Percentiles rank a stretch among this genome's conserved stretches.
phyloP scores from a whole-genome alignment of 1,140 invertebrate species.

The Myzus persicae region DNA sequence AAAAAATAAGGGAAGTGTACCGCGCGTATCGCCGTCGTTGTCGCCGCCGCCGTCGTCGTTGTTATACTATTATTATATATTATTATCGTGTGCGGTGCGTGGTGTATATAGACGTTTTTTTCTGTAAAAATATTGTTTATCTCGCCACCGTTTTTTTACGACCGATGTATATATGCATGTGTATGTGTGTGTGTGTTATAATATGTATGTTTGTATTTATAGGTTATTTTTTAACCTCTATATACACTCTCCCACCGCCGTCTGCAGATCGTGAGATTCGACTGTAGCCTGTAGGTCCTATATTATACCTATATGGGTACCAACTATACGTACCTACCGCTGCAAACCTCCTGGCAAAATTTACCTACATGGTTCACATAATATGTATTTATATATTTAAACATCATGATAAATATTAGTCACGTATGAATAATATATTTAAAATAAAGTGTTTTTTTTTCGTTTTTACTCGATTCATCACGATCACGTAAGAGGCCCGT shows the following conservation, averaged over 20 bases:
- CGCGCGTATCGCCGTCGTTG: neutral
- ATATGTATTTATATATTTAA: neutral
- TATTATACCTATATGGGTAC: neutral
- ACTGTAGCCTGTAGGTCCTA: neutral
- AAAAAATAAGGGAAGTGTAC: conserved; percentile 35
- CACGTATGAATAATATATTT: conserved; percentile 32
- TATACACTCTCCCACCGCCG: neutral
- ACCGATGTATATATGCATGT: neutral
- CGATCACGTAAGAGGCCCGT: neutral
- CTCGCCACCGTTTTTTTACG: neutral
- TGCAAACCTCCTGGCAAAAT: conserved; percentile 3
- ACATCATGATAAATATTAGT: conserved; percentile 31
- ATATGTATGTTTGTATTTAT: conserved; percentile 10
- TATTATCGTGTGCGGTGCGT: conserved; percentile 27
- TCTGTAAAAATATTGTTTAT: conserved; percentile 21
- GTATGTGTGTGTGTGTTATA: too few relatives aligned
- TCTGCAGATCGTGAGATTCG: neutral
- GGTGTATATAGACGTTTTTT: neutral
- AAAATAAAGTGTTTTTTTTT: neutral
- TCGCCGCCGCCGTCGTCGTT: neutral
- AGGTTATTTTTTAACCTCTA: neutral
- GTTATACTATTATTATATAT: conserved; percentile 23
- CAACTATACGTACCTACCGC: neutral
- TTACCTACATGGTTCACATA: neutral
- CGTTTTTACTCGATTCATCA: conserved; percentile 21